phyloP scores from a whole-genome alignment of 2,113 vertebrate species.

The Sylvietta virens region DNA sequence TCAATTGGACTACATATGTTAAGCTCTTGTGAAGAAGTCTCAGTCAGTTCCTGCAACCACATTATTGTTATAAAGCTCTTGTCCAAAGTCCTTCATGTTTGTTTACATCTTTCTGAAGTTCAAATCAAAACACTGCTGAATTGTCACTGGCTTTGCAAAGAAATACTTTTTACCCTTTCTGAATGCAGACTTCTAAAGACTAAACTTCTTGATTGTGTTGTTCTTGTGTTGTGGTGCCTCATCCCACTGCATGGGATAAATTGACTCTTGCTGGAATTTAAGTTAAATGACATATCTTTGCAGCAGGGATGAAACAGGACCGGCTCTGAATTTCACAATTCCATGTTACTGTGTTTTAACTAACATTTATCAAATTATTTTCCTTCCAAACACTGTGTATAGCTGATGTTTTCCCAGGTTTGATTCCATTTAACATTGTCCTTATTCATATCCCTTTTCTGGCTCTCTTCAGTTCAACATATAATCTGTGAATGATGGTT shows the following conservation, averaged over 20 bases:
- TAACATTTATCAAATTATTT: neutral
- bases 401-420: neutral
- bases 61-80: neutral
- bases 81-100: neutral
- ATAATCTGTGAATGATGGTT: neutral
- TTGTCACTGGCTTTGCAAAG: neutral
- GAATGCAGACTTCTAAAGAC: neutral
- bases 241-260: neutral
- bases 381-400: neutral
- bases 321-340: neutral
- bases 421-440: neutral
- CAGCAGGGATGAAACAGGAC: neutral
- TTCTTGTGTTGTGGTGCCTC: neutral
- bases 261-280: neutral
- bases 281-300: neutral
- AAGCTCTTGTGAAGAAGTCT: neutral
- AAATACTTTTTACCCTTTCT: neutral
- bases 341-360: neutral
- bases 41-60: neutral
- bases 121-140: neutral
- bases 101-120: neutral
- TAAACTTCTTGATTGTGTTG: neutral
- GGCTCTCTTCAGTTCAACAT: neutral
- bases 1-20: neutral
- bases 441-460: neutral